Evolutionary conservation across 1,140 invertebrate species (phyloP).

Genomic region (Zaprionus davidi): DNA sequence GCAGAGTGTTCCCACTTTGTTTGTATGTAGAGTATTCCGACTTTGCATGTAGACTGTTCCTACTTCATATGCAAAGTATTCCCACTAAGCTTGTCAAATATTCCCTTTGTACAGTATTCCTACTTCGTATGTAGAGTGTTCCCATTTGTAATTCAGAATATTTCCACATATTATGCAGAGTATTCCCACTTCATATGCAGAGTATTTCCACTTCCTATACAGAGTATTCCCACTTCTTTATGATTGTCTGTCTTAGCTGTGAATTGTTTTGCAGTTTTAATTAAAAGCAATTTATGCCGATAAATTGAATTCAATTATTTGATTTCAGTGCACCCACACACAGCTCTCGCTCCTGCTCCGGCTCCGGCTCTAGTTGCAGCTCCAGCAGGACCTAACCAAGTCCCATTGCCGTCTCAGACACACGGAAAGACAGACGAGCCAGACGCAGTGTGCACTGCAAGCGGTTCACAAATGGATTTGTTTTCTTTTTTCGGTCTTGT

Average conservation of each 20-base stretch:
- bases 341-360: not conserved
- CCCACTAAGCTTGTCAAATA: not conserved
- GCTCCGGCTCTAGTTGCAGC: not conserved
- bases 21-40: not conserved
- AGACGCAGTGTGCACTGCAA: slow-evolving; percentile 12
- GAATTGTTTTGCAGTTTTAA: slow-evolving; percentile 43
- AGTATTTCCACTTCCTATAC: not conserved
- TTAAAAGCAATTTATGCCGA: slow-evolving; percentile 52
- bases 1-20: not conserved
- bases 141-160: not conserved
- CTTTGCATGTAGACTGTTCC: not conserved
- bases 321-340: slow-evolving; percentile 12
- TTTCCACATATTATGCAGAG: not conserved
- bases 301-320: slow-evolving; percentile 56
- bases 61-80: not conserved
- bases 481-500: slow-evolving; percentile 33
- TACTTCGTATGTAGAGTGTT: not conserved
- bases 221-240: not conserved
- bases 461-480: slow-evolving; percentile 56
- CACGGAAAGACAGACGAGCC: slow-evolving; percentile 1
- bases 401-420: not conserved
- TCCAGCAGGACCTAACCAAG: not conserved
- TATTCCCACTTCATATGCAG: not conserved
- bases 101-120: not conserved
- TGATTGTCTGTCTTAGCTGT: not conserved